Conservation (phyloP, 1,140 invertebrate genomes). For the Drosophila truncata region DNA sequence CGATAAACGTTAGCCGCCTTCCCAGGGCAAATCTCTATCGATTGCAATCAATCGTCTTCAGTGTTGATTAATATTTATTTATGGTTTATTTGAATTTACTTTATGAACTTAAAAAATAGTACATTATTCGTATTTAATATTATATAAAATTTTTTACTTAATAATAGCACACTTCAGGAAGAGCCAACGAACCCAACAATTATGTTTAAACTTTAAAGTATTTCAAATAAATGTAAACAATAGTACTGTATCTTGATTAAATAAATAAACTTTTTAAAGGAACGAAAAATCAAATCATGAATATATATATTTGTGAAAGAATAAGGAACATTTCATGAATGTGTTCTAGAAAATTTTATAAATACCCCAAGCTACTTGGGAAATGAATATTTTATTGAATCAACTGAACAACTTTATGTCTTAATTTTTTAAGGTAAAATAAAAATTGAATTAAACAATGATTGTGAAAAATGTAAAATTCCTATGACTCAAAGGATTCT, state of each 20-base stretch:
- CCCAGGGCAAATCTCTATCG: conserved; percentile 14
- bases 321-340: conserved; percentile 14
- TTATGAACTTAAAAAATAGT: neutral
- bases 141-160: neutral
- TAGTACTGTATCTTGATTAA: neutral
- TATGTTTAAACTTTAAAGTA: neutral
- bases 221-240: conserved; percentile 4
- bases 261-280: neutral
- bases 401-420: neutral
- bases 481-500: neutral
- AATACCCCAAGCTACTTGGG: neutral
- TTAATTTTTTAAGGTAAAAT: neutral
- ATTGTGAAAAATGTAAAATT: neutral
- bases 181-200: conserved; percentile 5
- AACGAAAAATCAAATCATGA: conserved; percentile 11
- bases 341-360: neutral
- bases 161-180: neutral
- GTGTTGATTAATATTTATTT: neutral
- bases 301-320: neutral
- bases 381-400: neutral
- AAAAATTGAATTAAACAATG: neutral
- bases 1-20: neutral
- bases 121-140: neutral
- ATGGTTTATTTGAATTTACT: conserved; percentile 1
- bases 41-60: neutral